Base-by-base conservation (phyloP, 1,140 invertebrate species). In the Drosophila insularis region DNA sequence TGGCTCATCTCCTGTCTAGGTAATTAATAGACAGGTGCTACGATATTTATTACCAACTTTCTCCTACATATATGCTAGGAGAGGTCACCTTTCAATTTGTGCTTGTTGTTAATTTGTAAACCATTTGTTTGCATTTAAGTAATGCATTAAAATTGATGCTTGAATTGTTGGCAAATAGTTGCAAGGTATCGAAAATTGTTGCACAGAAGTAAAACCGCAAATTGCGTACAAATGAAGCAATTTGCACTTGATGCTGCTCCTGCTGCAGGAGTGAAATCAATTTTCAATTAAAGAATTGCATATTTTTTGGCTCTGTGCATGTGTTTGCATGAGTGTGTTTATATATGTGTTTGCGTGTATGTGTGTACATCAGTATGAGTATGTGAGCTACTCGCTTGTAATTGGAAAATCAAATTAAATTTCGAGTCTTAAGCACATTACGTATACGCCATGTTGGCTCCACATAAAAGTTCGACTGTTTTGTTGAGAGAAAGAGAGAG, bases 221-320 rank as follows among this genome's bases (percentile, higher is more conserved):
- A 84, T 85, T 76, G 81, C 77, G 80, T 77, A 74, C 81, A 84
- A 86, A 86, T 78, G 63, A 74, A 84, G 73, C 78, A 81, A 81
- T 86, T 86, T 77, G 67, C 78, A 80, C 80, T 80, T 82, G 64
- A 80, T 62, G 58, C 68, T 63, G 27, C 27, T 27, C 0, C 27
- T 17, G 14, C 50, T 27, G 55, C 35, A n/a, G 13, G 11, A 60
- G 56, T 60, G 59, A 77, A 87, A 69, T 68, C 67, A 60, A 78
- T 81, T 85, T 81, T 78, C 81, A 74, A 86, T 81, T 81, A 78
- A 56, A 81, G 70, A 81, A 75, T 81, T 62, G 64, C 62, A 85
- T 81, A 81, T 86, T 78, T 86, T 84, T 74, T 63, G 73, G 68
- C 53, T 27, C 65, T 46, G 19, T 70, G 59, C 10, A 11, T 37